These are phyloP conservation scores for Delphinapterus leucas DNA, from an alignment of 2,113 vertebrate species.

Conservation along the genomic window DNA sequence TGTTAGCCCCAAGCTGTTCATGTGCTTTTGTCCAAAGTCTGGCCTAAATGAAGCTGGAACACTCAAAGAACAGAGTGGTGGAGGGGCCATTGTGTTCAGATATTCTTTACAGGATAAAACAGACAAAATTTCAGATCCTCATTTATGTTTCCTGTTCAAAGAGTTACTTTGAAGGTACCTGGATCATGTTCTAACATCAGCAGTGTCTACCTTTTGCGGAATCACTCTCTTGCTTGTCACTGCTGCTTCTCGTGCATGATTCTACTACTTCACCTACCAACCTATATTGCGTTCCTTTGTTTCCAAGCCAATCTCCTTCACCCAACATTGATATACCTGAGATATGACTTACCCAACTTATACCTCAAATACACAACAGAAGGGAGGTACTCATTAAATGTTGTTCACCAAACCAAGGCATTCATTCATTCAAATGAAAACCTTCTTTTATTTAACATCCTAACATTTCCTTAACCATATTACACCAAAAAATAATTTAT, in stretches of 20 bases:
- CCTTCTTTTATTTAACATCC: not conserved
- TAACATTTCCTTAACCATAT: not conserved
- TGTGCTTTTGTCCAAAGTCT: not conserved
- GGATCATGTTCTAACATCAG: not conserved
- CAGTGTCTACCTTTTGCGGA: not conserved
- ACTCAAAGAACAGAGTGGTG: not conserved
- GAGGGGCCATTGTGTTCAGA: not conserved
- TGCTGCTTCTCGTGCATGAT: not conserved
- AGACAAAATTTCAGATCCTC: not conserved
- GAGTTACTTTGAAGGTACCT: not conserved
- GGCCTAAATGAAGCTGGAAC: not conserved
- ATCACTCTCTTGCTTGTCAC: not conserved
- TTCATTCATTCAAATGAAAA: not conserved
- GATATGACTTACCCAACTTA: not conserved
- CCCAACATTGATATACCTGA: not conserved
- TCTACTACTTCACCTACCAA: not conserved
- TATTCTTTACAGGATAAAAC: not conserved
- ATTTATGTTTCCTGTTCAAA: not conserved
- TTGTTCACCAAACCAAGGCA: not conserved
- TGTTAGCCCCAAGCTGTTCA: fast-evolving
- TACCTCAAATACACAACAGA: not conserved
- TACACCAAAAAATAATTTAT: not conserved
- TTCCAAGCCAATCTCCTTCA: not conserved
- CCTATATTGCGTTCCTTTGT: not conserved
- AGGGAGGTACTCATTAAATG: not conserved